phyloP scores from a whole-genome alignment of 2,113 vertebrate genomes.

The Notarius quadriscutis region DNA sequence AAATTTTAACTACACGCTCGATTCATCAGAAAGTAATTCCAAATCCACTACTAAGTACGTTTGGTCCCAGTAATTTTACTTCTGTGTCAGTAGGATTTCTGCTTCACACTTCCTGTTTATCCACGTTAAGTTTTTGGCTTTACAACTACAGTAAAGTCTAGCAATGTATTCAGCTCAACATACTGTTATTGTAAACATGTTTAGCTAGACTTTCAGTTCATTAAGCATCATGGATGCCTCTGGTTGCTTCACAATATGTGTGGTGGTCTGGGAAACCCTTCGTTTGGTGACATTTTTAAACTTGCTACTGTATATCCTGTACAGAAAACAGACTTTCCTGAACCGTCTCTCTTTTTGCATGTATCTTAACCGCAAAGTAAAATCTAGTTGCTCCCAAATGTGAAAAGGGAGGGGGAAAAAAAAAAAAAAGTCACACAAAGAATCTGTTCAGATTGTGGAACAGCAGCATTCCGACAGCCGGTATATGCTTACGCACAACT shows the following conservation, averaged over 20 bases:
- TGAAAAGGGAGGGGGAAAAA: neutral
- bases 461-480: neutral
- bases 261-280: neutral
- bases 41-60: neutral
- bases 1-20: neutral
- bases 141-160: neutral
- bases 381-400: neutral
- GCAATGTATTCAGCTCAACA: neutral
- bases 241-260: neutral
- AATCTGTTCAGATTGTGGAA: neutral
- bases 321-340: neutral
- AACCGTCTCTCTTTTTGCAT: neutral
- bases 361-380: neutral
- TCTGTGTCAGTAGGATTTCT: neutral
- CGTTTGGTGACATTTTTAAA: neutral
- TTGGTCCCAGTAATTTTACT: neutral
- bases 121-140: neutral
- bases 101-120: neutral
- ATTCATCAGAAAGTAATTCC: neutral
- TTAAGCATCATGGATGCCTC: neutral
- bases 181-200: conserved; percentile 11
- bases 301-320: neutral
- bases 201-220: neutral
- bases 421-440: neutral
- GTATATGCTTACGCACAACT: neutral